Evolutionary conservation across 2,113 vertebrate species (phyloP).

Genomic region (Silurus glanis): DNA sequence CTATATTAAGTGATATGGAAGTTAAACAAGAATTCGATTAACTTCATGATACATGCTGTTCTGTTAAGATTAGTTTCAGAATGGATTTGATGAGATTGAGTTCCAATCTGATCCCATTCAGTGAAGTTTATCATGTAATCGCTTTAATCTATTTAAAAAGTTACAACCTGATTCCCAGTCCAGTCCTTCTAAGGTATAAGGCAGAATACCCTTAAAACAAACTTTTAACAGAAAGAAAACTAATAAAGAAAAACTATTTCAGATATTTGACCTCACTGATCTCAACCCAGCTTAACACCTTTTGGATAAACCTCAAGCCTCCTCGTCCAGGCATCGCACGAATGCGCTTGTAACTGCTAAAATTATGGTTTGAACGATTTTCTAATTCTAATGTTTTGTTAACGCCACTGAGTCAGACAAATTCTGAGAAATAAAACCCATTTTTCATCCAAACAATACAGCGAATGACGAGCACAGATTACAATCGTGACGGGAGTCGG

Average conservation of each 20-base stretch:
- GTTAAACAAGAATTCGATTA: too few relatives aligned
- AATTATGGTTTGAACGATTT: too few relatives aligned
- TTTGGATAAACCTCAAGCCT: neutral
- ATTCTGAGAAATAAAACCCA: neutral
- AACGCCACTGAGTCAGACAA: neutral
- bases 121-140: too few relatives aligned
- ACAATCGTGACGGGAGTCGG: neutral
- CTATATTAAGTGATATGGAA: too few relatives aligned
- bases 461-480: neutral
- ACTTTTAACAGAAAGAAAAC: neutral
- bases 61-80: too few relatives aligned
- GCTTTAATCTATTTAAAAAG: too few relatives aligned
- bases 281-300: neutral
- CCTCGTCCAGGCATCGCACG: neutral
- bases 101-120: too few relatives aligned
- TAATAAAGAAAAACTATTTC: neutral
- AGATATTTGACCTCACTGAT: neutral
- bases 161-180: too few relatives aligned
- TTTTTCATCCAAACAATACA: conserved; percentile 6
- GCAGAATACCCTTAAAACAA: too few relatives aligned
- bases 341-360: neutral
- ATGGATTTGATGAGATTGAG: too few relatives aligned
- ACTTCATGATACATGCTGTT: too few relatives aligned
- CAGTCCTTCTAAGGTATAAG: too few relatives aligned
- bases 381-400: neutral